Evolutionary conservation across 2,113 vertebrate genomes (phyloP).

Genomic region (Sinosuthora webbiana): DNA sequence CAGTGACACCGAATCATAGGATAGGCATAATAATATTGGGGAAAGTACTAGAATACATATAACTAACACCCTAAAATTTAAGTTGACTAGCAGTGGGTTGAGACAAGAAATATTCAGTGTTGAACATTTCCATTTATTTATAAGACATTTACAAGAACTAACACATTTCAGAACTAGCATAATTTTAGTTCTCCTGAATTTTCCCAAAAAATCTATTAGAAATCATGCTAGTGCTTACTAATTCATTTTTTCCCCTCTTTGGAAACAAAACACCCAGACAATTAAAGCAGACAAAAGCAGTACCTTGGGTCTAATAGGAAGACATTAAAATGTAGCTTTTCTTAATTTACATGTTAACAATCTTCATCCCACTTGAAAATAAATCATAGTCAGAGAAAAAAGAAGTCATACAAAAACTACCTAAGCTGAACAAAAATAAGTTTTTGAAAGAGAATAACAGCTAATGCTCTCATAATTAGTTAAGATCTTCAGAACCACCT

Average conservation of each 20-base stretch:
- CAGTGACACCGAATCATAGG: background rate
- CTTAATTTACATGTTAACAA: background rate
- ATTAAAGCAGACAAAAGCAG: background rate
- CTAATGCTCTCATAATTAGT: background rate
- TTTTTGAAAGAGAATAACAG: background rate
- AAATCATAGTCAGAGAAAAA: background rate
- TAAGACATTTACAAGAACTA: background rate
- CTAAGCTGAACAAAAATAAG: background rate
- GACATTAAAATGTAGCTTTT: background rate
- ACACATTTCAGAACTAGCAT: background rate
- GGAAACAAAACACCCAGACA: background rate
- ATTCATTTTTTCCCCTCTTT: background rate
- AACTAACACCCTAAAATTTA: background rate
- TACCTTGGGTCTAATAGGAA: background rate
- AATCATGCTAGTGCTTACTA: background rate
- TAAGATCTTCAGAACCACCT: background rate
- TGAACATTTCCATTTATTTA: background rate
- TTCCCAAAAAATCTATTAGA: background rate
- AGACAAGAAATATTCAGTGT: background rate
- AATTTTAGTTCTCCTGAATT: background rate
- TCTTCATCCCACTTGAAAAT: background rate
- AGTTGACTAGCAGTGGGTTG: background rate
- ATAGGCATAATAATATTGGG: background rate
- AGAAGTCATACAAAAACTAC: background rate
- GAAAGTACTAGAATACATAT: background rate